Evolutionary conservation across 2,888 invertebrate species (phyloP).

Genomic region (Drosophila sordidula): DNA sequence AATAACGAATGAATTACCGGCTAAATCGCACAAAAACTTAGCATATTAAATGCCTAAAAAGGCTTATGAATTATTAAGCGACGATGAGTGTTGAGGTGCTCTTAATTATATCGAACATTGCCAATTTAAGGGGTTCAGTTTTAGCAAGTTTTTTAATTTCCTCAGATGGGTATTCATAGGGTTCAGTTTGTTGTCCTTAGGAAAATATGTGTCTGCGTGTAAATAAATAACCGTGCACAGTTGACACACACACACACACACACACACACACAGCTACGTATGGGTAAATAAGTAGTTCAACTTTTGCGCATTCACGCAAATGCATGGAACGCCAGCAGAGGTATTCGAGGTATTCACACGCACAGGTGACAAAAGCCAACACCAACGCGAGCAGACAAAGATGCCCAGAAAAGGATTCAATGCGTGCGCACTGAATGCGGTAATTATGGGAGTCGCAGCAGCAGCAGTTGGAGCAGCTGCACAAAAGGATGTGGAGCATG

Average conservation of each 20-base stretch:
- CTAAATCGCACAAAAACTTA: slow-evolving; percentile 28
- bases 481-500: slow-evolving; percentile 31
- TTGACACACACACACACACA: slow-evolving; percentile 12
- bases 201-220: slow-evolving; percentile 24
- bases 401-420: slow-evolving; percentile 22
- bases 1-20: slow-evolving; percentile 41
- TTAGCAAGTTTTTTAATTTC: slow-evolving; percentile 28
- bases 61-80: slow-evolving; percentile 29
- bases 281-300: slow-evolving; percentile 63
- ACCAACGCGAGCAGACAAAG: slow-evolving; percentile 43
- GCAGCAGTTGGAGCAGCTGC: background rate
- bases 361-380: slow-evolving; percentile 67
- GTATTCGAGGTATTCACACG: slow-evolving; percentile 67
- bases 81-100: background rate
- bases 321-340: slow-evolving; percentile 57
- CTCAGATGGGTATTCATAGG: slow-evolving; percentile 12
- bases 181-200: slow-evolving; percentile 11
- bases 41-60: slow-evolving; percentile 14
- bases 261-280: slow-evolving; percentile 14
- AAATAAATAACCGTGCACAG: slow-evolving; percentile 32
- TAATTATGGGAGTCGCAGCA: slow-evolving; percentile 44
- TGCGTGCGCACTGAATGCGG: slow-evolving; percentile 56
- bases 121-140: background rate
- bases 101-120: too few relatives aligned
- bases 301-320: slow-evolving; percentile 56